Evolutionary conservation across 1,140 invertebrate genomes (phyloP).

Genomic region (Pygmarrhopalites habei): DNA sequence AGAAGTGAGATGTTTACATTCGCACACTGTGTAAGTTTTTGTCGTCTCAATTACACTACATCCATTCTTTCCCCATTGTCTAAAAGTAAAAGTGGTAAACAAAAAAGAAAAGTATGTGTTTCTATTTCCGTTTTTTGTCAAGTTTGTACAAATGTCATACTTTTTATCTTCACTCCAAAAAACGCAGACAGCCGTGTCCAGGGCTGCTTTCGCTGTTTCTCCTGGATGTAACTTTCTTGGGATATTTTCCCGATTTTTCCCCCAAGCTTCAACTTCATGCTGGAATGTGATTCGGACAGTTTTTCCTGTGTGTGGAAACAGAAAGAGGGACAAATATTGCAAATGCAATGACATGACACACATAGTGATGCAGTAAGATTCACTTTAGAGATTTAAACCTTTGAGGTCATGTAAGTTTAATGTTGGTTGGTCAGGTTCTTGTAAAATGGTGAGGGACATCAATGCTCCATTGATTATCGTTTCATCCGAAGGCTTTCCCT

Average conservation of each 20-base stretch:
- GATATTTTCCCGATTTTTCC: slow-evolving; percentile 7
- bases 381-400: too few relatives aligned
- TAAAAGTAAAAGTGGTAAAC: too few relatives aligned
- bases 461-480: too few relatives aligned
- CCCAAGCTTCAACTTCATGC: slow-evolving; percentile 31
- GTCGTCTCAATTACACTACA: slow-evolving; percentile 48
- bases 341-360: not conserved
- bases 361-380: not conserved
- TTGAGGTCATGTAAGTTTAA: too few relatives aligned
- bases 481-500: too few relatives aligned
- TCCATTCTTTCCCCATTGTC: slow-evolving; percentile 42
- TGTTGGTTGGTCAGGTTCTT: too few relatives aligned
- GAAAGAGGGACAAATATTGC: not conserved
- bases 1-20: slow-evolving; percentile 56
- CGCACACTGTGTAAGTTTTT: slow-evolving; percentile 49
- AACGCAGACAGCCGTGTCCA: slow-evolving; percentile 28
- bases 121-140: too few relatives aligned
- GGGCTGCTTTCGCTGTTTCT: slow-evolving; percentile 25
- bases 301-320: slow-evolving; percentile 15
- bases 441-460: too few relatives aligned
- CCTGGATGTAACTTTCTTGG: slow-evolving; percentile 21
- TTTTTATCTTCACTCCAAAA: slow-evolving; percentile 23
- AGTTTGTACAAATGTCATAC: too few relatives aligned
- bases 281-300: slow-evolving; percentile 27
- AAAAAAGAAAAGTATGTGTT: too few relatives aligned